phyloP scores from a whole-genome alignment of 2,113 vertebrate genomes.

The Epinephelus moara region DNA sequence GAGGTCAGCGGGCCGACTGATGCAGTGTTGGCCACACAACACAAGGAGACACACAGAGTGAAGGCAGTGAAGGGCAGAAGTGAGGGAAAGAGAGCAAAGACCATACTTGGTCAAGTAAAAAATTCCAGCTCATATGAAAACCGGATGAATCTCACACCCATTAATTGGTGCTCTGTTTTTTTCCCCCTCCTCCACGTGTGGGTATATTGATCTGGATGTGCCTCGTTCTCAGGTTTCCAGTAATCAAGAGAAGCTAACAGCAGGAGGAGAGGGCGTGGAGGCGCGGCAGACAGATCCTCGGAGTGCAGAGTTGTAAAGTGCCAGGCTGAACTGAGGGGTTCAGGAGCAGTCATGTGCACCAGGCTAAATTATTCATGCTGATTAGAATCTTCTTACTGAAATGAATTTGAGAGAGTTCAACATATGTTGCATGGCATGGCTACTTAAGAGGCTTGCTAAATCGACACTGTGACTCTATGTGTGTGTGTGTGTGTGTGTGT shows the following conservation, averaged over 20 bases:
- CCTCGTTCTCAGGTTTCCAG: constrained; percentile 64
- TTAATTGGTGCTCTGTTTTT: constrained; percentile 35
- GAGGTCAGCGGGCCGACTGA: constrained; percentile 57
- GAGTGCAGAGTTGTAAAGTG: constrained; percentile 35
- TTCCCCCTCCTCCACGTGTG: background rate
- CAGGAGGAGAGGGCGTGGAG: constrained; percentile 29
- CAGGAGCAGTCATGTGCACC: constrained; percentile 58
- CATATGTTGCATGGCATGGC: constrained; percentile 83
- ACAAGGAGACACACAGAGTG: constrained; percentile 37
- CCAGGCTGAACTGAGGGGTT: constrained; percentile 25
- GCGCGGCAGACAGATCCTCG: constrained; percentile 34
- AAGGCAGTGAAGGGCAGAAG: constrained; percentile 42
- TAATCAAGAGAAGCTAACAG: constrained; percentile 50
- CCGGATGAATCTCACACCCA: constrained; percentile 6
- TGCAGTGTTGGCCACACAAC: constrained; percentile 43
- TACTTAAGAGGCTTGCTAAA: constrained; percentile 78
- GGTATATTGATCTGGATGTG: constrained; percentile 39
- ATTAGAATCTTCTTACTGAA: constrained; percentile 87
- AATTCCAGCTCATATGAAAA: constrained; percentile 10
- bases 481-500: background rate
- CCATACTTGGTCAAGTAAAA: background rate
- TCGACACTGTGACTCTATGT: constrained; percentile 66
- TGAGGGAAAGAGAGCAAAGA: constrained; percentile 20
- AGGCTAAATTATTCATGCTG: constrained; percentile 89
- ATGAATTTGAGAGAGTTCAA: constrained; percentile 82